Base-by-base conservation (phyloP, 1,140 invertebrate genomes). In the Heliconius hermathena region DNA sequence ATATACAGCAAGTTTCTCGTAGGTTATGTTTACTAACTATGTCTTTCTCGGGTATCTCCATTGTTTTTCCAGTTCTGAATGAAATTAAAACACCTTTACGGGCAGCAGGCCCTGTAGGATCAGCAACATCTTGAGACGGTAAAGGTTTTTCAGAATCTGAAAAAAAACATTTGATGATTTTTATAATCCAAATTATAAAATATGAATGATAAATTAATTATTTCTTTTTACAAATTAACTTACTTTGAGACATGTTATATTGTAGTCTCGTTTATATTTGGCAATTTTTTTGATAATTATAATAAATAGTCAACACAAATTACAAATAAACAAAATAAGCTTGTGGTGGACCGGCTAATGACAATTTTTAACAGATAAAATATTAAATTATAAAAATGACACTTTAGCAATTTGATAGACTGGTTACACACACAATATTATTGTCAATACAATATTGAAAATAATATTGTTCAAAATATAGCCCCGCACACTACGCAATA, bases 11-110 rank as follows among this genome's bases (percentile, higher is more conserved):
- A 66, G 11, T 29, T 66, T 29, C 60, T 66, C 4, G 60, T 29
- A 87, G 88, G 89, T 92, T 83, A 88, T 80, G 77, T 86, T 85
- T 75, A 90, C 95, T 95, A 96, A 97, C 97, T 85, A 98, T 94
- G 95, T 98, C 97, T 87, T 96, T 96, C 90, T 98, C 98, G 11
- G 97, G 97, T 91, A 98, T 98, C 84, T 97, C 96, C 96, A 98
- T 97, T 6, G 96, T 95, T 90, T 97, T 97, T 22, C 97, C 97
- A 80, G 96, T 98, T 83, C 97, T 95, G 81, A 98, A 96, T 0
- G 97, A 98, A 82, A 97, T 97, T 3, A 98, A 94, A 46, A 97
- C 96, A 8, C 97, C 97, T 94, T 97, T 97, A 46, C 97, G 95
- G 33, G 91, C 87, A 41, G 97, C 96, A 1, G 97, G 97, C 4